These are phyloP conservation scores for Trichogramma dendrolimi DNA, from an alignment of 2,888 invertebrate genomes.

Conservation along the genomic window DNA sequence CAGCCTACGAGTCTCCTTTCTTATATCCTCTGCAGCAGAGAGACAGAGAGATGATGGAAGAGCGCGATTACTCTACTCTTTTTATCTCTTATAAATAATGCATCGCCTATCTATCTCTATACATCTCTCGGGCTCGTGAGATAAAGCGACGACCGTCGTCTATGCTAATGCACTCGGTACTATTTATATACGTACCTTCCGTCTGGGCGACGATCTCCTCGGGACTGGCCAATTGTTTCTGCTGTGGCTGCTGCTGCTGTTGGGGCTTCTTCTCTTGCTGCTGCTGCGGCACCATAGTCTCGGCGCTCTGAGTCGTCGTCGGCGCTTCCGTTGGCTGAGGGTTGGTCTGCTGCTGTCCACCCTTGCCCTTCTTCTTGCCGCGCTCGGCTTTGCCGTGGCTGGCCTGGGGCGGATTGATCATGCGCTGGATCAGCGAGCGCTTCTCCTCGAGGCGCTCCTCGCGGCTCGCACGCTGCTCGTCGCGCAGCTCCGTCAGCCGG, in stretches of 20 bases:
- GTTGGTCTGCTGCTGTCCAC: slow-evolving; percentile 16
- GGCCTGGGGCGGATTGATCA: slow-evolving; percentile 48
- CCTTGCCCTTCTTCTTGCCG: slow-evolving; percentile 29
- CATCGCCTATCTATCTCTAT: background rate
- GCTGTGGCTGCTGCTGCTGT: slow-evolving; percentile 49
- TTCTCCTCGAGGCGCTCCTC: slow-evolving; percentile 53
- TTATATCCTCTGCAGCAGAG: slow-evolving; percentile 48
- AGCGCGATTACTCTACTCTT: slow-evolving; percentile 23
- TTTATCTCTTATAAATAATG: background rate
- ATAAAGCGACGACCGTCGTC: background rate
- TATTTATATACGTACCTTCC: slow-evolving; percentile 36
- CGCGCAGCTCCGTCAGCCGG: slow-evolving; percentile 49
- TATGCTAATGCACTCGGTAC: background rate
- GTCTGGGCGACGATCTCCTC: slow-evolving; percentile 38
- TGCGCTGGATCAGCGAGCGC: slow-evolving; percentile 48
- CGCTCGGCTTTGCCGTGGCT: background rate
- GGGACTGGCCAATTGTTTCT: slow-evolving; percentile 47
- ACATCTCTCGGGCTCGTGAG: background rate
- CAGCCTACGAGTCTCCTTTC: slow-evolving; percentile 38
- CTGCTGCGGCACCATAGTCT: slow-evolving; percentile 17
- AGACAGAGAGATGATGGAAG: slow-evolving; percentile 52
- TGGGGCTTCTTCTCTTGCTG: slow-evolving; percentile 46
- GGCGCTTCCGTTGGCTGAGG: slow-evolving; percentile 14
- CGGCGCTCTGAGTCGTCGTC: slow-evolving; percentile 5
- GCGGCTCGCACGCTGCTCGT: slow-evolving; percentile 53